Base-by-base conservation (phyloP, 2,113 vertebrate genomes). In the Tupaia chinensis region DNA sequence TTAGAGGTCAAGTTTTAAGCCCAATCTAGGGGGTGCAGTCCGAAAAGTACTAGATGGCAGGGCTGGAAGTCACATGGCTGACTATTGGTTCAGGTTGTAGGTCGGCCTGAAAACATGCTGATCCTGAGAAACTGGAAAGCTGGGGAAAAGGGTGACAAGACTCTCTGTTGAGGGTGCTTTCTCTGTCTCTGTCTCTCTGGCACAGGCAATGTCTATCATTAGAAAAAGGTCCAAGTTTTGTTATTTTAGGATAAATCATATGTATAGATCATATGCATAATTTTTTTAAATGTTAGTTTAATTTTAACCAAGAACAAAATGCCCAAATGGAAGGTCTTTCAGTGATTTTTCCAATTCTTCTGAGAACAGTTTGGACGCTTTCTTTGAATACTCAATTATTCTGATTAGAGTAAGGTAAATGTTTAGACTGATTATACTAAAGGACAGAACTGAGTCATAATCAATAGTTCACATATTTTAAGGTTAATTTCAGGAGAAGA, bases 291-390 rank as follows among this genome's bases (percentile, higher is more conserved):
- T 58, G 61, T 86, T 84, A 65, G 94, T 92, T 96, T 94, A 90
- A 95, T 87, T 96, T 95, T 94, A 93, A 93, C 85, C 27, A 86
- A 93, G 65, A 94, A 95, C 86, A 97, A 93, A 95, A 96, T 86
- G 66, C 20, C 14, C 86, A 77, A 87, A 78, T 61, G 95, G 70
- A 91, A 96, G 29, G 22, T 89, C 74, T 95, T 91, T 84, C 84
- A 63, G 65, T 93, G 63, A 92, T 94, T 92, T 94, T 95, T 89
- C 89, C 53, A 80, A 88, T 61, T 93, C 58, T 89, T 79, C 69
- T 77, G 19, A 93, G 79, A 95, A 96, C 23, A 20, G 27, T 79
- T 82, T 29, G 63, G 19, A 97, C 82, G 87, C 73, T 91, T n/a
- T 63, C 83, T 69, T 74, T 92, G 93, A 94, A 72, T 90, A 83